Percentiles rank a stretch among this genome's conserved stretches.
phyloP scores from a whole-genome alignment of 2,888 invertebrate species.

The Phasia obesa region DNA sequence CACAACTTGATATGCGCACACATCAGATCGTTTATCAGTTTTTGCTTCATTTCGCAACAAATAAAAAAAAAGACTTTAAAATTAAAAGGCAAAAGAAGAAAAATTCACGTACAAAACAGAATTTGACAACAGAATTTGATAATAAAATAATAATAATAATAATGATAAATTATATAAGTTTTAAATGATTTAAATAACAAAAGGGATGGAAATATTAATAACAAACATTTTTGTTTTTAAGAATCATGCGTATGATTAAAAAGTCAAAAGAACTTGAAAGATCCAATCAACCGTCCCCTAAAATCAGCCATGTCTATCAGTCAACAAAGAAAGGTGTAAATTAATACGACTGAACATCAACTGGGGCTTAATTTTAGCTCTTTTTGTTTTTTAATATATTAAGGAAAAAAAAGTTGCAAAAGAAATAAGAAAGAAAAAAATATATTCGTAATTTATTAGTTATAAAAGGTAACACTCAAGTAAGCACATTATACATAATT shows the following conservation, averaged over 20 bases:
- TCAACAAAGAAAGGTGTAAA: conserved; percentile 53
- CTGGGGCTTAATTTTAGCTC: not conserved
- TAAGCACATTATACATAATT: conserved; percentile 64
- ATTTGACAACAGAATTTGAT: too few relatives aligned
- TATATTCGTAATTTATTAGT: conserved; percentile 64
- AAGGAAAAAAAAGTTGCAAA: not conserved
- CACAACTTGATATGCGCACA: conserved; percentile 1
- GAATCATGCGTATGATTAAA: not conserved
- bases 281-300: not conserved
- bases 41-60: too few relatives aligned
- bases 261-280: not conserved
- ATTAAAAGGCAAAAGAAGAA: too few relatives aligned
- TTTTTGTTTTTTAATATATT: conserved; percentile 3
- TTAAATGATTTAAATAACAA: conserved; percentile 18
- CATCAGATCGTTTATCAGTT: too few relatives aligned
- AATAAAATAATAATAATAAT: too few relatives aligned
- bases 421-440: conserved; percentile 15
- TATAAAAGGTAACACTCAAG: conserved; percentile 66
- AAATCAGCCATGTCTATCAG: conserved; percentile 14
- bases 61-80: too few relatives aligned
- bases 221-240: not conserved
- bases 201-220: conserved; percentile 8
- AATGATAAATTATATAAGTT: conserved; percentile 3
- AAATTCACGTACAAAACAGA: too few relatives aligned
- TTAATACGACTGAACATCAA: conserved; percentile 54